Evolutionary conservation across 2,797 vertebrate genomes (phyloP).

Genomic region (Perodicticus potto): DNA sequence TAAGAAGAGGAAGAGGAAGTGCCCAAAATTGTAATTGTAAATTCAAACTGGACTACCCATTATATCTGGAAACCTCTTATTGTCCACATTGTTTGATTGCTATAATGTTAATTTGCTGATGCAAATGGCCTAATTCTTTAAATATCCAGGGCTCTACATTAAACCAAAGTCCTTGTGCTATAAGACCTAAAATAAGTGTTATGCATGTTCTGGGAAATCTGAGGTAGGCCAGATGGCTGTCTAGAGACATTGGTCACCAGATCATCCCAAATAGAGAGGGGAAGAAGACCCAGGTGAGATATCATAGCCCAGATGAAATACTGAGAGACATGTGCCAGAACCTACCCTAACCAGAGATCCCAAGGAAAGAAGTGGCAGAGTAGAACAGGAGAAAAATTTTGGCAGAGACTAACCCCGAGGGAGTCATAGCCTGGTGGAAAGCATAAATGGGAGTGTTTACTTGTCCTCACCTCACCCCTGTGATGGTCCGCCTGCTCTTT

Average conservation of each 20-base stretch:
- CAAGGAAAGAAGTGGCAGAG: neutral
- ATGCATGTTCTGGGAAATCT: neutral
- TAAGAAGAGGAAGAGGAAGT: neutral
- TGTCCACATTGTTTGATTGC: neutral
- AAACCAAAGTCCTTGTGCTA: neutral
- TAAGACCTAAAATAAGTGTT: neutral
- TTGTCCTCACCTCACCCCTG: neutral
- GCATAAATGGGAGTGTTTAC: neutral
- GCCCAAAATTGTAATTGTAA: neutral
- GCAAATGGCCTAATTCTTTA: slow-evolving; percentile 25
- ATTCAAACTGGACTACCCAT: neutral
- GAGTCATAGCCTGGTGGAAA: neutral
- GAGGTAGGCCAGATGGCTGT: neutral
- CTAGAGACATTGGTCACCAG: neutral
- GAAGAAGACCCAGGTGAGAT: neutral
- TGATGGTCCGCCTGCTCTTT: neutral
- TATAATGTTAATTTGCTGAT: neutral
- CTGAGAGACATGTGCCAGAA: neutral
- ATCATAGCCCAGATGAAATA: neutral
- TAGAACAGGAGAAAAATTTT: neutral
- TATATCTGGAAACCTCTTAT: neutral
- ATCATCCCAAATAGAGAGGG: neutral
- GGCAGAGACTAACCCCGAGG: neutral
- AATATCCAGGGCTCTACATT: neutral
- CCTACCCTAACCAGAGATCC: neutral